Evolutionary conservation across 2,797 vertebrate species (phyloP).

Genomic region (Gobio occitaniae): DNA sequence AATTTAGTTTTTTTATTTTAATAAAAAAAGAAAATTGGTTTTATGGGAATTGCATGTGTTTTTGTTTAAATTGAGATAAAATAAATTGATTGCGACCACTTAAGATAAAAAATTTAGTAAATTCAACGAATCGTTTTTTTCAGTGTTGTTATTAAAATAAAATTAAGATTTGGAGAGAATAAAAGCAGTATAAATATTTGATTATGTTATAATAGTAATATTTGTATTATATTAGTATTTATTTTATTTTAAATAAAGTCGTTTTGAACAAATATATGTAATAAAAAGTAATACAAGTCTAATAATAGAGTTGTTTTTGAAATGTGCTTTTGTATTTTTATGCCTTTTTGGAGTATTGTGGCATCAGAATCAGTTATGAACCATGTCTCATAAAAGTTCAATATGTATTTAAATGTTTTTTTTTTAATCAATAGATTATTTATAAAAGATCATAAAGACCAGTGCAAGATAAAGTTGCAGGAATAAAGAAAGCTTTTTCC

Average conservation of each 20-base stretch:
- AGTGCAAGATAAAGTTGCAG: background rate
- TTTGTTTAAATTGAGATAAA: no score
- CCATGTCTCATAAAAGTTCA: background rate
- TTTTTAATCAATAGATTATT: background rate
- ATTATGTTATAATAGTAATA: no score
- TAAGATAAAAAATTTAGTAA: no score
- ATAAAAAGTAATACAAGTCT: background rate
- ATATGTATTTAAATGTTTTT: background rate
- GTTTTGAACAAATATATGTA: background rate
- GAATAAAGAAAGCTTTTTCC: background rate
- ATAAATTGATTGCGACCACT: no score
- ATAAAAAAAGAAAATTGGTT: no score
- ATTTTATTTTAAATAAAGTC: background rate
- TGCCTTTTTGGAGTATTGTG: background rate
- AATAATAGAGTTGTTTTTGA: background rate
- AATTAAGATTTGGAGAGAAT: background rate
- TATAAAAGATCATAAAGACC: background rate
- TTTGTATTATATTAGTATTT: background rate
- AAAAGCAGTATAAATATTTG: background rate
- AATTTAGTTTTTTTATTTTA: no score
- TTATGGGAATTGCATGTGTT: no score
- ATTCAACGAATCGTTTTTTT: no score
- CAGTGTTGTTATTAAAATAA: background rate
- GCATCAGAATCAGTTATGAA: background rate
- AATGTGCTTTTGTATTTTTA: background rate